phyloP scores from a whole-genome alignment of 1,140 invertebrate species.

The Meteorus sp. region DNA sequence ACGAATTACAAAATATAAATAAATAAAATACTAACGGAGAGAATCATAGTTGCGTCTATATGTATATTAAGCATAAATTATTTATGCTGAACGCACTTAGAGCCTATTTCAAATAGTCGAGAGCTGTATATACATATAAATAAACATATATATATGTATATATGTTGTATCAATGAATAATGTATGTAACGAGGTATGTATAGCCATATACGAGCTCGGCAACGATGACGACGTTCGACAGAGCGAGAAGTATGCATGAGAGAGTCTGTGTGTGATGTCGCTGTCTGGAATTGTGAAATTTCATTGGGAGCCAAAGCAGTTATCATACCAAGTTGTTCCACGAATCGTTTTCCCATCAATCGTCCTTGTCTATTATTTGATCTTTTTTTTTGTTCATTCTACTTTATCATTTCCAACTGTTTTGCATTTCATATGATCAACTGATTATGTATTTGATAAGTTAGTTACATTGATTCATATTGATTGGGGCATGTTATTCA shows the following conservation, averaged over 20 bases:
- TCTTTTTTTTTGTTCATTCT: neutral
- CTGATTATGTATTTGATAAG: too few species aligned
- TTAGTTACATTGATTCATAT: too few species aligned
- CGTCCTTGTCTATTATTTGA: too few species aligned
- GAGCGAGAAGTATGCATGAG: neutral
- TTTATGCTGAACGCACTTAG: constrained; percentile 27
- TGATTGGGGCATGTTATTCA: too few species aligned
- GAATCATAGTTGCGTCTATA: neutral
- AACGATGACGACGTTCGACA: neutral
- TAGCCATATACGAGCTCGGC: constrained; percentile 28
- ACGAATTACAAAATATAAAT: constrained; percentile 10
- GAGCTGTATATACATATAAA: constrained; percentile 24
- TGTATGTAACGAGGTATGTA: constrained; percentile 30
- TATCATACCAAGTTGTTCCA: too few species aligned
- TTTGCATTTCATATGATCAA: too few species aligned
- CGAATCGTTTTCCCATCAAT: neutral
- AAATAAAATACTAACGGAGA: neutral
- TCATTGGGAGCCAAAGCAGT: neutral
- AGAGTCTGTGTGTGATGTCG: too few species aligned
- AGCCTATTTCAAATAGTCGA: constrained; percentile 32
- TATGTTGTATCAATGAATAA: constrained; percentile 32
- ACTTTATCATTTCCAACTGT: too few species aligned
- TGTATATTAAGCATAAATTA: constrained; percentile 20
- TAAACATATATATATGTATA: too few species aligned
- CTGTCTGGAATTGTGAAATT: constrained; percentile 3